Percentiles rank a stretch among this genome's conserved stretches.
Conservation (phyloP, 2,113 vertebrate genomes). For the Menura novaehollandiae region DNA sequence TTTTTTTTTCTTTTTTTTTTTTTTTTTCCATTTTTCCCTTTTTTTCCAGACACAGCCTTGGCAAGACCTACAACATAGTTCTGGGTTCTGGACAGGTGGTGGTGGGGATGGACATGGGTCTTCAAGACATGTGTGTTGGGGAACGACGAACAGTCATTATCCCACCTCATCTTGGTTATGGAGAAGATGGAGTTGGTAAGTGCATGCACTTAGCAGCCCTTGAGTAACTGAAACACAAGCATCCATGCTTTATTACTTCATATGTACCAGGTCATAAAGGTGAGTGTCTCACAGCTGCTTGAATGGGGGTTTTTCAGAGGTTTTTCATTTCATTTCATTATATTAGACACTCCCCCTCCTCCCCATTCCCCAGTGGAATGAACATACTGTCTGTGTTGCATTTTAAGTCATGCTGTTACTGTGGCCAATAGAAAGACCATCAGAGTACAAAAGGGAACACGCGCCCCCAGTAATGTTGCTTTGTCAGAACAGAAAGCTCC, state of each 20-base stretch:
- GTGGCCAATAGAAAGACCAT: background rate
- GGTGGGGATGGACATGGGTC: constrained; percentile 92
- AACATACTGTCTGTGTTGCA: background rate
- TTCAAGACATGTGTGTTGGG: constrained; percentile 92
- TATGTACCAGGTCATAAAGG: fast-evolving
- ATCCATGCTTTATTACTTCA: background rate
- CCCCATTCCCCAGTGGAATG: background rate
- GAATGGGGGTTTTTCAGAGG: background rate
- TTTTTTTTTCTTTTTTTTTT: no score
- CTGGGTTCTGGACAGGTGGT: constrained; percentile 92
- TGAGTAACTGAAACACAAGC: background rate
- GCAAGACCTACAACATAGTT: constrained; percentile 94
- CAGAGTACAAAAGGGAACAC: background rate
- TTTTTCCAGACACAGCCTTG: constrained; percentile 82
- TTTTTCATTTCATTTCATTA: fast-evolving
- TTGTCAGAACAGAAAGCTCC: background rate
- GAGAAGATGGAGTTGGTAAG: constrained; percentile 94
- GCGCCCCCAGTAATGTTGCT: background rate
- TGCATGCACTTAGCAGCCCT: background rate
- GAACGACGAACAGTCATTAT: constrained; percentile 86
- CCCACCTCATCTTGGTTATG: constrained; percentile 93
- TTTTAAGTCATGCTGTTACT: background rate
- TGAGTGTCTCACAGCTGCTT: background rate
- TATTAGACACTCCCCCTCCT: background rate
- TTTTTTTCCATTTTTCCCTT: background rate